Evolutionary conservation across 2,888 invertebrate species (phyloP).

Genomic region (Lasius fuliginosus): DNA sequence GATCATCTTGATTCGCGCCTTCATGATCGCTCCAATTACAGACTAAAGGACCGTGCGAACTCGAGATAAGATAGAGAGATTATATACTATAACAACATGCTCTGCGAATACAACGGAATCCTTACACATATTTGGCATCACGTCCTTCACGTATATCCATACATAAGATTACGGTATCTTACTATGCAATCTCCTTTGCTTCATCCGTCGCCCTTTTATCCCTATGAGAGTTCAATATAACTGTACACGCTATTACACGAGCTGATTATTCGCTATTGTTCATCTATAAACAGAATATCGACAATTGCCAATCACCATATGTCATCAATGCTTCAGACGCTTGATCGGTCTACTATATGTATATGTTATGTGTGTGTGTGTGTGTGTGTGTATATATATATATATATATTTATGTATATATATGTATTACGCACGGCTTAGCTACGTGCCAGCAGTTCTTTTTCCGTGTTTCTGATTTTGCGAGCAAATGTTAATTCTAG

Average conservation of each 20-base stretch:
- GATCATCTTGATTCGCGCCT: constrained; percentile 13
- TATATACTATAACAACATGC: constrained; percentile 77
- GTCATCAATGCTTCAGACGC: constrained; percentile 13
- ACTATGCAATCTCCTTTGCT: constrained; percentile 51
- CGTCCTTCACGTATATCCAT: constrained; percentile 39
- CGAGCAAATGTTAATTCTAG: constrained; percentile 8
- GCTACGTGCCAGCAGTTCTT: constrained; percentile 14
- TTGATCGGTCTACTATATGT: constrained; percentile 48
- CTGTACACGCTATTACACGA: constrained; percentile 75
- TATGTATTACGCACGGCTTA: constrained; percentile 20
- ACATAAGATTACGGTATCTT: constrained; percentile 52
- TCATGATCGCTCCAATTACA: constrained; percentile 62
- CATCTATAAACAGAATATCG: constrained; percentile 77
- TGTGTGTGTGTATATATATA: not conserved
- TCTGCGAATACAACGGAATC: constrained; percentile 64
- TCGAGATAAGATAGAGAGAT: constrained; percentile 76
- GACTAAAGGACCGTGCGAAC: constrained; percentile 71
- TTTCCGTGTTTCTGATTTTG: not conserved
- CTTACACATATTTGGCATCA: constrained; percentile 60
- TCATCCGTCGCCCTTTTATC: constrained; percentile 59
- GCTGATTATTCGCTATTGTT: constrained; percentile 79
- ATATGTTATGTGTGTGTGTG: not conserved
- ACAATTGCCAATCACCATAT: constrained; percentile 68
- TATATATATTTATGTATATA: too few relatives aligned
- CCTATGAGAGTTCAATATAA: constrained; percentile 36